Evolutionary conservation across 2,797 vertebrate species (phyloP).

Genomic region (Leptoclinus maculatus): DNA sequence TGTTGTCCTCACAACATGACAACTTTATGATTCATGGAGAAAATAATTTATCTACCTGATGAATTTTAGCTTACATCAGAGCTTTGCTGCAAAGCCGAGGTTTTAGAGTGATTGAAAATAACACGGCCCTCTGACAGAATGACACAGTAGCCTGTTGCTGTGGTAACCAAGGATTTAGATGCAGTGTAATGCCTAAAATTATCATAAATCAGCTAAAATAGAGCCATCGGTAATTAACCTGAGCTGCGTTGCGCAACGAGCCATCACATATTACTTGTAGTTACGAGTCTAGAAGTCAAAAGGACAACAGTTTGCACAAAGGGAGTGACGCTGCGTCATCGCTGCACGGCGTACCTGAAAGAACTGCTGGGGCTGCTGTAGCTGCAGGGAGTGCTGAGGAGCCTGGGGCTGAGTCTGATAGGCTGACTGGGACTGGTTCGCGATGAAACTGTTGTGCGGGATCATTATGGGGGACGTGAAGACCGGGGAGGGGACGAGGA

Average conservation of each 20-base stretch:
- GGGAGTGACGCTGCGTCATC: neutral
- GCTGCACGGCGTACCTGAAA: constrained; percentile 80
- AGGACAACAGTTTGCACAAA: neutral
- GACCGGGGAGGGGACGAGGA: constrained; percentile 78
- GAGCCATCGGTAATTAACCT: constrained; percentile 10
- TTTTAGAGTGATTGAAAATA: constrained; percentile 21
- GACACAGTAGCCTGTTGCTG: constrained; percentile 51
- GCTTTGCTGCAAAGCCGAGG: neutral
- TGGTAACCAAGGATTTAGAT: constrained; percentile 47
- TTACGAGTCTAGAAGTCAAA: neutral
- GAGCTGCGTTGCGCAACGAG: constrained; percentile 4
- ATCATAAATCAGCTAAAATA: constrained; percentile 26
- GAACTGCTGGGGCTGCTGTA: constrained; percentile 86
- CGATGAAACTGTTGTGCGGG: constrained; percentile 80
- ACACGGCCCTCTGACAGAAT: constrained; percentile 20
- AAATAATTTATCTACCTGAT: constrained; percentile 12
- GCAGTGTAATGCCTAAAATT: constrained; percentile 26
- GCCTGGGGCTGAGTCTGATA: constrained; percentile 81
- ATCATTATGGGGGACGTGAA: constrained; percentile 86
- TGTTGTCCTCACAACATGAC: neutral
- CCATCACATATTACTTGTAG: neutral
- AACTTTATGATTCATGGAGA: neutral
- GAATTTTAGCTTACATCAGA: constrained; percentile 3
- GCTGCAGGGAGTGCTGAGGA: constrained; percentile 79
- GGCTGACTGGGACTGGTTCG: constrained; percentile 81